phyloP scores from a whole-genome alignment of 2,113 vertebrate genomes.

The Nothoprocta pentlandii region DNA sequence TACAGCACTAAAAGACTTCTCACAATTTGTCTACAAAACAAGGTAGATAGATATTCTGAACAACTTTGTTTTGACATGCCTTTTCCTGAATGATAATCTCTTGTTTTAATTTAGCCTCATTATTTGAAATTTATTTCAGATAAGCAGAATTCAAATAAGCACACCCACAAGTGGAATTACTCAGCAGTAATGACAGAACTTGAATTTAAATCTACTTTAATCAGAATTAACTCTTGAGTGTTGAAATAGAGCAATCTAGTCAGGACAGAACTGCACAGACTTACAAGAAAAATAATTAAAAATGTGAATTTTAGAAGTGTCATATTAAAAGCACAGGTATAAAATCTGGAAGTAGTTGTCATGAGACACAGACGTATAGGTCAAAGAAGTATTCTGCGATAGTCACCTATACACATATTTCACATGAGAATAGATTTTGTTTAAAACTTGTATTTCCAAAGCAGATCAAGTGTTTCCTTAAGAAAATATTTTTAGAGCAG shows the following conservation, averaged over 20 bases:
- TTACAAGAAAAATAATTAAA: neutral
- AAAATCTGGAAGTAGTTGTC: neutral
- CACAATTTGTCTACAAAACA: neutral
- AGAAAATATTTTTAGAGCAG: neutral
- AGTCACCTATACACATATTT: accelerated
- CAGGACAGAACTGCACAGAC: neutral
- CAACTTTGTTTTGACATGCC: neutral
- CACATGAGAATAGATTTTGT: neutral
- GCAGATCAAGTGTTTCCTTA: neutral
- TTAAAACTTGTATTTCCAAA: neutral
- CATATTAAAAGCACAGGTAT: neutral
- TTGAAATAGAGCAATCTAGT: neutral
- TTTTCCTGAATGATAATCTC: neutral
- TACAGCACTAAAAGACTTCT: neutral
- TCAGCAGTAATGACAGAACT: constrained; percentile 19
- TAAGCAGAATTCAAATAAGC: constrained; percentile 13
- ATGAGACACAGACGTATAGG: neutral
- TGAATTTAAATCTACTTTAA: constrained; percentile 34
- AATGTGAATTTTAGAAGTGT: neutral
- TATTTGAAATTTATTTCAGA: constrained; percentile 18
- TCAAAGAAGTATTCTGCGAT: neutral
- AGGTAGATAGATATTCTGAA: neutral
- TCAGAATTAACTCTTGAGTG: constrained; percentile 18
- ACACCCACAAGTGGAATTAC: neutral
- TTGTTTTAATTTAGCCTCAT: neutral